A percentile compares a stretch with the other conserved stretches of the same genome.
Evolutionary conservation across 64 coral and sea anemone genomes (phyloP).

Genomic region (Pachyseris speciosa): DNA sequence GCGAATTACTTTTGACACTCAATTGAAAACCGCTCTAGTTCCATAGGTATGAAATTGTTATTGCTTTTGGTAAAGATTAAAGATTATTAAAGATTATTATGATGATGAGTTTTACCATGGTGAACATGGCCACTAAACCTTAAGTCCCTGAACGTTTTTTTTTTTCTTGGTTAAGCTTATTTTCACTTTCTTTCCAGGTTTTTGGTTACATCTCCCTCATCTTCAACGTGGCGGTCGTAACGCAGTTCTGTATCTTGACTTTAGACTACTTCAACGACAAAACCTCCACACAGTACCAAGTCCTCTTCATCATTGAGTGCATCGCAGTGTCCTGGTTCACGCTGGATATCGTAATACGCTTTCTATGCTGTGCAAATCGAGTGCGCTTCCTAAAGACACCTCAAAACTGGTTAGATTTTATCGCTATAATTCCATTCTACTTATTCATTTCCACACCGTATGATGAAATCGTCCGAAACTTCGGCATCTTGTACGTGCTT

Average conservation of each 20-base stretch:
- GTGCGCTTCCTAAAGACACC: slow-evolving; percentile 70
- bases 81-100: too few species aligned
- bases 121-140: too few species aligned
- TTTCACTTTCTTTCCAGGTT: slow-evolving; percentile 50
- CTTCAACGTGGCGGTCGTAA: slow-evolving; percentile 87
- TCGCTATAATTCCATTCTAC: slow-evolving; percentile 90
- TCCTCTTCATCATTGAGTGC: slow-evolving; percentile 73
- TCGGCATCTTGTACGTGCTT: slow-evolving; percentile 84
- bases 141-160: neutral
- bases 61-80: too few species aligned
- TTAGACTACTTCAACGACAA: slow-evolving; percentile 72
- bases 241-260: slow-evolving; percentile 85
- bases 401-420: slow-evolving; percentile 92
- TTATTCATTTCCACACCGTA: slow-evolving; percentile 64
- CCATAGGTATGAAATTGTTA: too few species aligned
- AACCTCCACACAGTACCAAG: slow-evolving; percentile 67
- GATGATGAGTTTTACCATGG: too few species aligned
- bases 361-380: slow-evolving; percentile 70
- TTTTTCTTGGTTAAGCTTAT: neutral
- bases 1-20: too few species aligned
- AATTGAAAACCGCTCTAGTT: too few species aligned
- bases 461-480: slow-evolving; percentile 75
- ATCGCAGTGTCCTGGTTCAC: slow-evolving; percentile 90
- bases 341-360: slow-evolving; percentile 76
- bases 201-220: slow-evolving; percentile 81